These are phyloP conservation scores for Drosophila lacertosa DNA, from an alignment of 1,140 invertebrate species.

Conservation along the genomic window DNA sequence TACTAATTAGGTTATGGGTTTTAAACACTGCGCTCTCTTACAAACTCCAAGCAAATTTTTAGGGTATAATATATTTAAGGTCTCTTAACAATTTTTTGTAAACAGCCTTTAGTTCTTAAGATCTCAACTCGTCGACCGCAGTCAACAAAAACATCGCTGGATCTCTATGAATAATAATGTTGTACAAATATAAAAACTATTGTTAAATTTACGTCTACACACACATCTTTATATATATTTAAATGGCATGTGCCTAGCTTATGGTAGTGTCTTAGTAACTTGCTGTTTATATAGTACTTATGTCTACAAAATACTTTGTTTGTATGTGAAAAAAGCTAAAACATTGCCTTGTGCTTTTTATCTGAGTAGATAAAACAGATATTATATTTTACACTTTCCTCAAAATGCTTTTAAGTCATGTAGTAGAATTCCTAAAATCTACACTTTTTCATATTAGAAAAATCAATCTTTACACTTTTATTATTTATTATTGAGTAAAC, in stretches of 20 bases:
- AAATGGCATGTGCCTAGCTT: conserved; percentile 44
- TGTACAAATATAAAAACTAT: conserved; percentile 41
- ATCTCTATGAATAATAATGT: conserved; percentile 36
- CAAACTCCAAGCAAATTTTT: conserved; percentile 32
- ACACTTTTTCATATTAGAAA: neutral
- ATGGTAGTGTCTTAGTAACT: conserved; percentile 66
- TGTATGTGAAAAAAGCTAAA: conserved; percentile 52
- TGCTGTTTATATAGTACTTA: conserved; percentile 53
- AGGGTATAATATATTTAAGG: conserved; percentile 49
- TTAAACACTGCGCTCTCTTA: conserved; percentile 62
- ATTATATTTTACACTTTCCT: conserved; percentile 1
- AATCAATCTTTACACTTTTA: neutral
- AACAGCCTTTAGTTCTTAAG: conserved; percentile 43
- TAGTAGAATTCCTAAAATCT: neutral
- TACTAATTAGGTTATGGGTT: conserved; percentile 78
- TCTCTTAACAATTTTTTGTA: conserved; percentile 40
- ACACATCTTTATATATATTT: conserved; percentile 32
- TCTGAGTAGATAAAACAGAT: neutral
- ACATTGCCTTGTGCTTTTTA: conserved; percentile 50
- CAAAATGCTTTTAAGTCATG: neutral
- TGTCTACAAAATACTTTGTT: conserved; percentile 33
- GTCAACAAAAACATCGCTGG: conserved; percentile 33
- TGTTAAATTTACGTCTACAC: conserved; percentile 50
- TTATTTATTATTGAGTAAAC: too few relatives aligned
- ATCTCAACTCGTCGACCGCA: conserved; percentile 63